Evolutionary conservation across 2,888 invertebrate genomes (phyloP), one percentile per base, ranked within the genome.

Genomic region (Plusia festucae): DNA sequence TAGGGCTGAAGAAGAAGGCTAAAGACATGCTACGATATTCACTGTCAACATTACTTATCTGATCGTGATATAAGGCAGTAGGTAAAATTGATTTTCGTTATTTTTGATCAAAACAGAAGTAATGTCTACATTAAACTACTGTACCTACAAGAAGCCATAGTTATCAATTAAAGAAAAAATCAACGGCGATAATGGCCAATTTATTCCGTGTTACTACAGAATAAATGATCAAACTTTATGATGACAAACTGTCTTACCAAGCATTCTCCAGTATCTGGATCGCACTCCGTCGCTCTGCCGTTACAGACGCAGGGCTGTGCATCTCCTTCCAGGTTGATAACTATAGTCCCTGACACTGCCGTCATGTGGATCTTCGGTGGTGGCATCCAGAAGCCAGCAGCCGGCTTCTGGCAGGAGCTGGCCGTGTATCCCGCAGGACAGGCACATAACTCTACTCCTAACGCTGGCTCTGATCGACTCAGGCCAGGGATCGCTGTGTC

Each of bases 391-490:
- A 97, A 99, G 0, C 99, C 99, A 8, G 96, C 90, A 46, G 97
- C 97, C 0, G 98, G 98, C 86, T 97, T 97, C 93, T 99, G 99
- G 90, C 99, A 99, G 0, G 99, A 99, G 0, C 97, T 96, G 0
- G 98, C 98, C 73, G 97, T 96, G 93, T 98, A 99, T 68, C 96
- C 96, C 0, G 95, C 93, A 0, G 98, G 97, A 85, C 99, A 99
- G 54, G 96, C 96, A 89, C 99, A 99, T 66, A 97, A 95, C 91
- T 99, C 99, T 2, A 99, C 97, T 0, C 98, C 98, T 32, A 96
- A 96, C 0, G 98, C 98, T n/a, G 96, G 96, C 70, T 96, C 96
- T 0, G 96, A 96, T 13, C 96, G 96, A 34, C 96, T 97, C 53
- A 96, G 95, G 1, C 97, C 96, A 53, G 97, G 96, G 32, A 97